Conservation (phyloP, 2,113 vertebrate species). For the Ranitomeya imitator region DNA sequence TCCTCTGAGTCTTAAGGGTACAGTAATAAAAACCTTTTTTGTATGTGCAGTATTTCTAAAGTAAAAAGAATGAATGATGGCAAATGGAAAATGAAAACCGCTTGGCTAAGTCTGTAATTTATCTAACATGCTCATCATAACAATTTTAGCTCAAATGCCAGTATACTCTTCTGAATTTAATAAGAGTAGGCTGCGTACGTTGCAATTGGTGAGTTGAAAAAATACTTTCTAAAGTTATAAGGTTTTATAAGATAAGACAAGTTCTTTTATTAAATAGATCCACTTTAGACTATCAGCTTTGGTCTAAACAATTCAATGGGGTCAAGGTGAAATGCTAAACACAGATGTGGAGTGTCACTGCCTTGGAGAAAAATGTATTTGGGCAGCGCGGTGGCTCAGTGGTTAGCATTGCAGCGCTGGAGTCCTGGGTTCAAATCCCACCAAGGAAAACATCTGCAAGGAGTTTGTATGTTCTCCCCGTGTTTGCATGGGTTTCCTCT, state of each 20-base stretch:
- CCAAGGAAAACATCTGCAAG: too few species aligned
- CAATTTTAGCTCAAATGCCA: background rate
- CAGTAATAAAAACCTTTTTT: background rate
- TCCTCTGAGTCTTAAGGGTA: conserved; percentile 43
- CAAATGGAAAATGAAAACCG: background rate
- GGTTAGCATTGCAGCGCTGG: too few species aligned
- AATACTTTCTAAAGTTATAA: background rate
- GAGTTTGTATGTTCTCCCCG: too few species aligned
- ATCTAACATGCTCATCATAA: background rate
- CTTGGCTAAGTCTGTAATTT: background rate
- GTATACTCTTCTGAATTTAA: background rate
- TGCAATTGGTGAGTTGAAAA: background rate
- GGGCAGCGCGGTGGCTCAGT: too few species aligned
- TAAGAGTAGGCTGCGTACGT: background rate
- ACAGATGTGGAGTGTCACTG: too few species aligned
- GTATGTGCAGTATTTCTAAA: fast-evolving
- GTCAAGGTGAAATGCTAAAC: too few species aligned
- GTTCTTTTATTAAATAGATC: too few species aligned
- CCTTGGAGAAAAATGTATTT: too few species aligned
- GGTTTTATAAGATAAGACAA: background rate
- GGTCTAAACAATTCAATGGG: too few species aligned
- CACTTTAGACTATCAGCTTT: too few species aligned
- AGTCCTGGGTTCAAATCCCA: too few species aligned
- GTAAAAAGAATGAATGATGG: background rate
- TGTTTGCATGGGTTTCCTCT: too few species aligned